Evolutionary conservation across 37 sponge, comb jelly and placozoan genomes (phyloP), one percentile per base, ranked within the genome.

Genomic region (Petrosia ficiformis): DNA sequence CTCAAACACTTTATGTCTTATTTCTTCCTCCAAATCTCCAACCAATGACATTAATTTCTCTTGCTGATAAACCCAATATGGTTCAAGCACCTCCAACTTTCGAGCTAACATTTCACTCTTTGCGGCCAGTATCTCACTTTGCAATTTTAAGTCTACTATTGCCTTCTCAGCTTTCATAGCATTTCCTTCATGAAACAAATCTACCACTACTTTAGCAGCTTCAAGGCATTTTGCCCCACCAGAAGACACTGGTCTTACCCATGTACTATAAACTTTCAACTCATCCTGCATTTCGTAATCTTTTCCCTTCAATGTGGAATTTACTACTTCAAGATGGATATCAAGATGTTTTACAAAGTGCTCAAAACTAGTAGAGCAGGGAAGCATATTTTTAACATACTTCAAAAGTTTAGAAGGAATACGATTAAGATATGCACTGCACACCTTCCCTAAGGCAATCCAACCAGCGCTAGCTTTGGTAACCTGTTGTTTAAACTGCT

Each of bases 61-160:
- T 57, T 54, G 28, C 41, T 26, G 41, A 6, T 36, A 36, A 4
- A 67, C 39, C 2, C 28, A 8, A 48, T 61, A 35, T 22, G 32
- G 29, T 26, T 76, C 59, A 2, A 74, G 38, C 5, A 37, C 36
- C 30, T 74, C 75, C 24, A 74, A 4, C 36, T 59, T 4, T n/a
- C 57, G 30, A 4, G 33, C 75, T 3, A 56, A 57, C 28, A 52
- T 3, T 57, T 74, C 59, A 31, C 38, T 31, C 3, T 30, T 26
- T 3, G 33, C 6, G 16, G 58, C 33, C 2, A 74, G 31, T 5
- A 22, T n/a, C 19, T 1, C 10, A 4, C 59, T 57, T 26, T 74
- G 32, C 35, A 2, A 28, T 42, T 36, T 38, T 19, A 71, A 21
- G 11, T 25, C 2, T 3, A 5, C 40, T 22, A 71, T 42, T 19